Evolutionary conservation across 2,888 invertebrate species (phyloP).

Genomic region (Mesopsocus fuscifrons): DNA sequence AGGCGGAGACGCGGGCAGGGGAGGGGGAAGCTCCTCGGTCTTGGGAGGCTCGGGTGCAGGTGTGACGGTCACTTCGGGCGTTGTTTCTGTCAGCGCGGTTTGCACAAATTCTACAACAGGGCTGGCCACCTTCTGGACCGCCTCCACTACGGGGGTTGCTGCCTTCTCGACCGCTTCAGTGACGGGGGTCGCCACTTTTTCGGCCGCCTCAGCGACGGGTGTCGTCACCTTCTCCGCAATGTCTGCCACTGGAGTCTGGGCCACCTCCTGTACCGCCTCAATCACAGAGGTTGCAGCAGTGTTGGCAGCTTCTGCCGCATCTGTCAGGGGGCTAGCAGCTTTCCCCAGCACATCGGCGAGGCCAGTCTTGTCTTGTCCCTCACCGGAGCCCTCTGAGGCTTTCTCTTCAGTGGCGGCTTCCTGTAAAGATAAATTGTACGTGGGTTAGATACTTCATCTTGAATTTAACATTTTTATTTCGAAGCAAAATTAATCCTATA

Average conservation of each 20-base stretch:
- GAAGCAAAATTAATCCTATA: no score
- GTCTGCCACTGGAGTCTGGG: background rate
- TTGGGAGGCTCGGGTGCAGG: background rate
- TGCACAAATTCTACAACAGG: background rate
- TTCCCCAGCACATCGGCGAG: no score
- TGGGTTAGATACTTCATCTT: no score
- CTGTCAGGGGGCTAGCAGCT: no score
- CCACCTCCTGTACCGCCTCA: background rate
- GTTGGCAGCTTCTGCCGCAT: background rate
- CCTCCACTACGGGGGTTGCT: background rate
- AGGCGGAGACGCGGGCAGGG: slow-evolving; percentile 6
- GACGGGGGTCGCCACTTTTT: slow-evolving; percentile 4
- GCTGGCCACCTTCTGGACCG: slow-evolving; percentile 1
- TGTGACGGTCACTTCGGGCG: background rate
- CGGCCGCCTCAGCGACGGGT: background rate
- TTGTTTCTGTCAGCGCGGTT: background rate
- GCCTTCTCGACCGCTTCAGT: slow-evolving; percentile 5
- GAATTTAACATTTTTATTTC: no score
- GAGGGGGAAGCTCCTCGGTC: slow-evolving; percentile 4
- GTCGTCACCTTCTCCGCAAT: background rate
- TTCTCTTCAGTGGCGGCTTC: no score
- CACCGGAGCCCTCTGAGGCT: no score
- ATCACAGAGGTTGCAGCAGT: background rate
- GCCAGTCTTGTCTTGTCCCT: no score
- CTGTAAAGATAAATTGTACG: no score